Evolutionary conservation across 23 tunicate genomes (phyloP).

Genomic region (Botrylloides violaceus): DNA sequence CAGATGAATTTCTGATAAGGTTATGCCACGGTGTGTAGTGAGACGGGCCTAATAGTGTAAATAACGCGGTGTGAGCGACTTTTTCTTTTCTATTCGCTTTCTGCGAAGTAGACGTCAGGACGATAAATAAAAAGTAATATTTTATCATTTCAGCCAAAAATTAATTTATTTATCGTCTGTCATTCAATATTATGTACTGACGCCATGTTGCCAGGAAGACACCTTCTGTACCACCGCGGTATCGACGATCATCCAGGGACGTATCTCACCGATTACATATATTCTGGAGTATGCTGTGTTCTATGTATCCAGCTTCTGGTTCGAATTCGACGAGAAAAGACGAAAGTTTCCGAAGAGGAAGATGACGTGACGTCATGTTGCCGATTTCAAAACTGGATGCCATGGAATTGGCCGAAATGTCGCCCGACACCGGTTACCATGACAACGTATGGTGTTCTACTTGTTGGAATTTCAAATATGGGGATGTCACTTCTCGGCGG

Average conservation of each 20-base stretch:
- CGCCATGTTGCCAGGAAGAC: slow-evolving; percentile 20
- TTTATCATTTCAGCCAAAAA: too few relatives aligned
- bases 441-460: slow-evolving; percentile 19
- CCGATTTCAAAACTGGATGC: slow-evolving; percentile 2
- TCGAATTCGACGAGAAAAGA: slow-evolving; percentile 1
- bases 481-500: slow-evolving; percentile 29
- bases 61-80: too few relatives aligned
- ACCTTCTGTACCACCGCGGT: slow-evolving; percentile 65
- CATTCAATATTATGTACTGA: too few relatives aligned
- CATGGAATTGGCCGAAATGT: slow-evolving; percentile 22
- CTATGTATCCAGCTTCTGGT: neutral
- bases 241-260: slow-evolving; percentile 69
- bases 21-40: too few relatives aligned
- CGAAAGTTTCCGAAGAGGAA: neutral
- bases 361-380: neutral
- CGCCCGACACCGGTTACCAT: slow-evolving; percentile 4
- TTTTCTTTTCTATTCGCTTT: too few relatives aligned
- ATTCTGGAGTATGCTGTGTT: slow-evolving; percentile 22
- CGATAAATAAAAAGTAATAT: too few relatives aligned
- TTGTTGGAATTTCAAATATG: neutral
- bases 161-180: too few relatives aligned
- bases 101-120: too few relatives aligned
- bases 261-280: slow-evolving; percentile 56
- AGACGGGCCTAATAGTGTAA: too few relatives aligned
- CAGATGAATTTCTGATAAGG: too few relatives aligned